These are phyloP conservation scores for Limnodromus scolopaceus DNA, from an alignment of 2,797 vertebrate species.

Conservation along the genomic window DNA sequence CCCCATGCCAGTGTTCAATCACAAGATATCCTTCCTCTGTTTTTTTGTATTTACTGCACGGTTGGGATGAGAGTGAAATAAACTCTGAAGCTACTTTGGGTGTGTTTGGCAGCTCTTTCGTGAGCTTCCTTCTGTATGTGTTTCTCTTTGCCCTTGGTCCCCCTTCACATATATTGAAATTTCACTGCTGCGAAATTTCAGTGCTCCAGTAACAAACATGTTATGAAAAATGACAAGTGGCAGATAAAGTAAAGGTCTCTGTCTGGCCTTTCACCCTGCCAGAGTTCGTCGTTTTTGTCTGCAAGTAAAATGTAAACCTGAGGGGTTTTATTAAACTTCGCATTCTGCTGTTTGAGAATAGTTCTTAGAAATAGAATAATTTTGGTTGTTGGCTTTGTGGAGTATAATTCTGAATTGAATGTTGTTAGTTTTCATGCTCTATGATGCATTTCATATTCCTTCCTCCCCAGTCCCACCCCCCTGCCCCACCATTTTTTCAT, in stretches of 20 bases:
- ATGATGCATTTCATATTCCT: not conserved
- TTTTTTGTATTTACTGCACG: not conserved
- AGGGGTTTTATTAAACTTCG: not conserved
- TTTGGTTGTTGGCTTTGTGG: not conserved
- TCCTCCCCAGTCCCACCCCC: rapidly evolving
- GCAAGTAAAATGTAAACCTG: not conserved
- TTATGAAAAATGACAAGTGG: not conserved
- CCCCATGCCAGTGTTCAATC: not conserved
- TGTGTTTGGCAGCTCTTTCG: not conserved
- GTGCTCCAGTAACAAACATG: not conserved
- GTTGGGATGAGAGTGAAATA: not conserved
- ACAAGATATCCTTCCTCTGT: slow-evolving; percentile 45
- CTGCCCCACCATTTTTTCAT: not conserved
- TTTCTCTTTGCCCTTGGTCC: not conserved
- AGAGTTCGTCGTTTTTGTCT: not conserved
- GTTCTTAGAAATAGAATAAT: not conserved
- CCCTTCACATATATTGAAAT: not conserved
- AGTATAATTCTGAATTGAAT: not conserved
- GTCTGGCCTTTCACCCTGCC: not conserved
- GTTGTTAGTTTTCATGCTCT: not conserved
- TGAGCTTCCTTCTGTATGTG: not conserved
- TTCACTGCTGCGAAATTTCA: not conserved
- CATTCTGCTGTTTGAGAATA: not conserved
- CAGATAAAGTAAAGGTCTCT: not conserved
- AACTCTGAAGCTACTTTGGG: not conserved